phyloP scores from a whole-genome alignment of 2,797 vertebrate species.

The Cercopithecus neglectus region DNA sequence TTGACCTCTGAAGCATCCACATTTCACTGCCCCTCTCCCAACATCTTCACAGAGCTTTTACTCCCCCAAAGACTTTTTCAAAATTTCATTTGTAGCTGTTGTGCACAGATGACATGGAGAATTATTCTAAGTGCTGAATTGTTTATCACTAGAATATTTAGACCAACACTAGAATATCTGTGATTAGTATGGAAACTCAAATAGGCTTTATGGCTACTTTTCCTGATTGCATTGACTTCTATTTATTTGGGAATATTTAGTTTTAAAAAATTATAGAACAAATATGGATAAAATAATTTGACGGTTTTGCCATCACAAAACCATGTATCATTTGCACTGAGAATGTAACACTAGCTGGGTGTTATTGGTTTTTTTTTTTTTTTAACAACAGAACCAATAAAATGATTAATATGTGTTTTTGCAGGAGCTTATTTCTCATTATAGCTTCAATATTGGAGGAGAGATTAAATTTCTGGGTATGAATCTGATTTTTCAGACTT shows the following conservation, averaged over 20 bases:
- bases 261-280: slow-evolving; percentile 40
- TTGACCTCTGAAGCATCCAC: background rate
- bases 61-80: background rate
- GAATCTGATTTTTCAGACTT: slow-evolving; percentile 57
- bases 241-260: slow-evolving; percentile 19
- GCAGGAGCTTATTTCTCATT: slow-evolving; percentile 15
- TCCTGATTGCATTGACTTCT: slow-evolving; percentile 26
- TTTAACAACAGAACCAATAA: slow-evolving; percentile 24
- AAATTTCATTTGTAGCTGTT: background rate
- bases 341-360: background rate
- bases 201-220: slow-evolving; percentile 30
- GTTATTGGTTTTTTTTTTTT: background rate
- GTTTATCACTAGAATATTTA: background rate
- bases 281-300: slow-evolving; percentile 49
- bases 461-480: slow-evolving; percentile 62
- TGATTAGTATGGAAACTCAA: slow-evolving; percentile 4
- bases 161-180: background rate
- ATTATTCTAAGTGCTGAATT: background rate
- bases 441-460: slow-evolving; percentile 18
- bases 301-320: slow-evolving; percentile 21
- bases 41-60: background rate
- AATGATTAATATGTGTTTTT: slow-evolving; percentile 58
- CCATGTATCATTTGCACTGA: background rate
- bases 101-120: background rate
- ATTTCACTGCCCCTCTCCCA: background rate